These are phyloP conservation scores for Cataglyphis hispanica DNA, from an alignment of 1,140 invertebrate genomes.

Conservation along the genomic window DNA sequence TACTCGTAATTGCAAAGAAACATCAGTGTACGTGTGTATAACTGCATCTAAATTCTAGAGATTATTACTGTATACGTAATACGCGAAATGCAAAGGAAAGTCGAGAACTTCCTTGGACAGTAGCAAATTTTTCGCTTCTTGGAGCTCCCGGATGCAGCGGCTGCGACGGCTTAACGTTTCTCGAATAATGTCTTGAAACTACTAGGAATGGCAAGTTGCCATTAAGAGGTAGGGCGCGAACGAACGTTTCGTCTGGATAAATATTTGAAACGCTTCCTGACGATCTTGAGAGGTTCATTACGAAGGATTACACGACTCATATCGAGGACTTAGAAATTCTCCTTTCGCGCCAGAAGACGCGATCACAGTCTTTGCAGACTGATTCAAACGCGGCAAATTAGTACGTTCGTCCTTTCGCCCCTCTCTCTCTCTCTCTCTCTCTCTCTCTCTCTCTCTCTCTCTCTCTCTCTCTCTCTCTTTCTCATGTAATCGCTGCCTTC, in stretches of 20 bases:
- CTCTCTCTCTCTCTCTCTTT: not conserved
- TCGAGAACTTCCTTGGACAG: constrained; percentile 35
- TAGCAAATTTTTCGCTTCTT: constrained; percentile 44
- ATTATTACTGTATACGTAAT: not conserved
- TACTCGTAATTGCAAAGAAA: not conserved
- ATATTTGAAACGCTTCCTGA: constrained; percentile 78
- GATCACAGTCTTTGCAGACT: constrained; percentile 76
- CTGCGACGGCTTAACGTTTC: constrained; percentile 56
- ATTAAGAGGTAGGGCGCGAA: constrained; percentile 69
- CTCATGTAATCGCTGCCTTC: constrained; percentile 49
- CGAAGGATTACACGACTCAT: constrained; percentile 79
- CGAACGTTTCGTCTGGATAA: constrained; percentile 75
- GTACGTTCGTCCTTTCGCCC: constrained; percentile 64
- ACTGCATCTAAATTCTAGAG: not conserved
- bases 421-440: not conserved
- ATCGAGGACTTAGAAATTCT: constrained; percentile 79
- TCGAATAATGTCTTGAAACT: constrained; percentile 67
- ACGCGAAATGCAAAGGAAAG: not conserved
- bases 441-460: not conserved
- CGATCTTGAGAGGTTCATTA: constrained; percentile 79
- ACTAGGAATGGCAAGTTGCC: constrained; percentile 49
- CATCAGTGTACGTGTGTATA: not conserved
- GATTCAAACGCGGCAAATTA: constrained; percentile 76
- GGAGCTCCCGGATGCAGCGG: constrained; percentile 40
- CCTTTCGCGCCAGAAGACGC: constrained; percentile 73